Evolutionary conservation across 2,113 vertebrate species (phyloP).

Genomic region (Macrotis lagotis): DNA sequence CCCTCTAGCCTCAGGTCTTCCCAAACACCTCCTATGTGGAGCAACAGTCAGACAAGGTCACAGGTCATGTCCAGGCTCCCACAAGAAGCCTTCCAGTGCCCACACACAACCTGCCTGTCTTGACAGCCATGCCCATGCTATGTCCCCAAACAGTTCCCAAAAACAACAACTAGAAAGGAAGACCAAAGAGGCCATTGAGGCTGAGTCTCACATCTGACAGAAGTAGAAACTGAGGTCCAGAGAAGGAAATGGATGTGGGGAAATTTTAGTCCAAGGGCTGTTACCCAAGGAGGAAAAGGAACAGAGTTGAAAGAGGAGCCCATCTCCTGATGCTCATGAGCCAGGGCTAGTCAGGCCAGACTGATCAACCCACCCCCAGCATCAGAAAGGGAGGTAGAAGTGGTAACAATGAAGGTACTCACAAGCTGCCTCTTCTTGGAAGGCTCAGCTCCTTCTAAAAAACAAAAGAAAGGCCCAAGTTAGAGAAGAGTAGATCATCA

Average conservation of each 20-base stretch:
- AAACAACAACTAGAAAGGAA: neutral
- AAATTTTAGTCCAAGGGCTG: no score
- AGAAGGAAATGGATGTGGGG: no score
- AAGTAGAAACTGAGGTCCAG: neutral
- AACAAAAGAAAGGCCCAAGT: slow-evolving; percentile 65
- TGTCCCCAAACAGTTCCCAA: neutral
- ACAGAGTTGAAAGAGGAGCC: neutral
- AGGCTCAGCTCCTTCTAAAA: slow-evolving; percentile 98
- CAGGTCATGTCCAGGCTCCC: no score
- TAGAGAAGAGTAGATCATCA: slow-evolving; percentile 38
- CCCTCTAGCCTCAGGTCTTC: neutral
- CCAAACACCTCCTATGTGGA: neutral
- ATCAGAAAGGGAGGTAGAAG: slow-evolving; percentile 15
- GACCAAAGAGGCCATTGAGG: neutral
- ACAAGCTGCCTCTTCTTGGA: slow-evolving; percentile 99
- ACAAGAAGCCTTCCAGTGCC: no score
- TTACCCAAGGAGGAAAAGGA: neutral
- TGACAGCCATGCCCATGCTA: no score
- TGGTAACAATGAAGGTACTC: slow-evolving; percentile 72
- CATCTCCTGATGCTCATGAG: no score
- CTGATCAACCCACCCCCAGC: neutral
- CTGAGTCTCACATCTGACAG: no score
- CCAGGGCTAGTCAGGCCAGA: no score
- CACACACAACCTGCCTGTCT: neutral
- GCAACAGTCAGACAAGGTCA: neutral